Conservation (phyloP, 2,797 vertebrate genomes). For the Pelochelys cantorii region DNA sequence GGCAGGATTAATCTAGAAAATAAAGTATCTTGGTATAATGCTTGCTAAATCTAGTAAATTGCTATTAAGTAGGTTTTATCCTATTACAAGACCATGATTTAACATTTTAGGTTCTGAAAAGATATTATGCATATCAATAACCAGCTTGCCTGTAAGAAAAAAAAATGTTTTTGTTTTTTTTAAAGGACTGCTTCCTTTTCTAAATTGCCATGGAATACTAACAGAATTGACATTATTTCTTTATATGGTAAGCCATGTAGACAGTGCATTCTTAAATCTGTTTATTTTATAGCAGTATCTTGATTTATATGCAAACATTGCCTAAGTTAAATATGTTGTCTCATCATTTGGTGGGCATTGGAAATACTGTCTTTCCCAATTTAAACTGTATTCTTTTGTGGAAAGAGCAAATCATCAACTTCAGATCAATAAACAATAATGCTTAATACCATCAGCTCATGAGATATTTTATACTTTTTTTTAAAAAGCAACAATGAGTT, state of each 20-base stretch:
- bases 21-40: neutral
- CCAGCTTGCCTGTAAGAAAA: neutral
- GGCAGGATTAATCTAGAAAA: neutral
- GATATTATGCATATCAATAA: neutral
- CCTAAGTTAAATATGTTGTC: neutral
- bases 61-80: neutral
- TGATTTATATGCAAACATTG: neutral
- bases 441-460: neutral
- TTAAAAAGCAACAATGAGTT: neutral
- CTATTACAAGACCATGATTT: neutral
- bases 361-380: neutral
- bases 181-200: neutral
- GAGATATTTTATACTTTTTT: slow-evolving; percentile 33
- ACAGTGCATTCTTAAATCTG: neutral
- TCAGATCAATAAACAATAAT: neutral
- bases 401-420: fast-evolving
- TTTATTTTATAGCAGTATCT: neutral
- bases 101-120: neutral
- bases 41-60: neutral
- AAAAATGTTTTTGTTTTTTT: neutral
- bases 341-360: neutral
- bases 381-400: neutral
- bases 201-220: neutral
- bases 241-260: neutral
- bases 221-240: neutral